Percentiles rank a stretch among this genome's conserved stretches.
phyloP scores from a whole-genome alignment of 1,140 invertebrate genomes.

The Akabosia matsudoensis region DNA sequence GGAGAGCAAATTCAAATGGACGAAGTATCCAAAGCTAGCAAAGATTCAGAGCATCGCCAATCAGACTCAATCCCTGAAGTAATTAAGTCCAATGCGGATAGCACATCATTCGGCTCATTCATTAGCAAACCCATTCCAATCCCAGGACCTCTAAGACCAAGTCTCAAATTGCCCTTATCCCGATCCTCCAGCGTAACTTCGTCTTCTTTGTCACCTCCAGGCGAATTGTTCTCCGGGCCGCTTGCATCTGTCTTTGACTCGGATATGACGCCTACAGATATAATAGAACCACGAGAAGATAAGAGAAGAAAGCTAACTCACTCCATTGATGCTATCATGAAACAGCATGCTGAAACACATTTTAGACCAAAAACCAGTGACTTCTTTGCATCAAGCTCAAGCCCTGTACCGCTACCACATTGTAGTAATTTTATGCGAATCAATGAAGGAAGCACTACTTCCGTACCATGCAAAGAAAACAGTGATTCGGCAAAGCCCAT shows the following conservation, averaged over 20 bases:
- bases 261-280: neutral
- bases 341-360: neutral
- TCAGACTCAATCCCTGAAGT: neutral
- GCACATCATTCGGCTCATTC: neutral
- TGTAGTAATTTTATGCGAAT: neutral
- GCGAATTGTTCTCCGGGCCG: neutral
- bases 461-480: neutral
- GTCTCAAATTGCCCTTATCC: neutral
- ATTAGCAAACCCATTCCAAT: neutral
- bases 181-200: neutral
- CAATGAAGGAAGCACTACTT: neutral
- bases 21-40: neutral
- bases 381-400: neutral
- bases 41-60: neutral
- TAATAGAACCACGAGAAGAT: neutral
- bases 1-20: slow-evolving; percentile 20
- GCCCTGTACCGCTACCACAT: neutral
- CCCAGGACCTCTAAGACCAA: neutral
- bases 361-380: neutral
- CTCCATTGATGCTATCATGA: neutral
- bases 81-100: neutral
- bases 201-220: neutral
- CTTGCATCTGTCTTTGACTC: neutral
- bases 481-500: neutral
- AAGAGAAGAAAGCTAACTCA: neutral